phyloP scores from a whole-genome alignment of 2,797 vertebrate species.

The Eulemur coronatus region DNA sequence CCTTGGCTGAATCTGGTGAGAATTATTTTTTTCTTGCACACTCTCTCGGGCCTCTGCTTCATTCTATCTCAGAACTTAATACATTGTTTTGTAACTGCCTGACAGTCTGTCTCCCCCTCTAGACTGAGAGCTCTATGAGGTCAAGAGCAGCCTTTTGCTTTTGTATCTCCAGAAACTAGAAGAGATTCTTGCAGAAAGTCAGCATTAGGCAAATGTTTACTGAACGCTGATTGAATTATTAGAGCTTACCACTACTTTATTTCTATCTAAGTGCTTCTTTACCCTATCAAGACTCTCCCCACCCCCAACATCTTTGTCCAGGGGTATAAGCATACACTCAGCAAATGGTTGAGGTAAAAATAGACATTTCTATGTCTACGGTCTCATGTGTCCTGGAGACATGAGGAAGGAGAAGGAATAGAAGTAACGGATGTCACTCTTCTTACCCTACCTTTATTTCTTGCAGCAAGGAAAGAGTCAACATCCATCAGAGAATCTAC shows the following conservation, averaged over 20 bases:
- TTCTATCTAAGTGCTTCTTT: background rate
- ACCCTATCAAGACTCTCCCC: background rate
- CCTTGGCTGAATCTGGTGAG: background rate
- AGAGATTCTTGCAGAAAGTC: background rate
- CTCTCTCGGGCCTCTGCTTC: background rate
- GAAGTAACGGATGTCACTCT: background rate
- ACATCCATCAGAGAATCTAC: background rate
- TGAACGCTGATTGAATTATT: background rate
- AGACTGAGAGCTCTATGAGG: background rate
- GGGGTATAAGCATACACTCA: background rate
- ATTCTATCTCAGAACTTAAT: background rate
- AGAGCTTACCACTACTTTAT: background rate
- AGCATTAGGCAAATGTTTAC: background rate
- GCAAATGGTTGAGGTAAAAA: background rate
- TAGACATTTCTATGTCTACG: background rate
- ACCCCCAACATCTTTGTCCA: background rate
- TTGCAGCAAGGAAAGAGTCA: background rate
- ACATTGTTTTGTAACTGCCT: background rate
- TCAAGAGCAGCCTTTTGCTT: background rate
- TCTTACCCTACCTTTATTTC: background rate
- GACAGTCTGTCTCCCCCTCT: background rate
- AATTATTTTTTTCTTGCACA: background rate
- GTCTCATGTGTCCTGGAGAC: background rate
- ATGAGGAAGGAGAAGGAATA: background rate
- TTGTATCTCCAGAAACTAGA: slow-evolving; percentile 8